Percentiles rank a stretch among this genome's conserved stretches.
Evolutionary conservation across 2,888 invertebrate genomes (phyloP).

Genomic region (Allygus modestus): DNA sequence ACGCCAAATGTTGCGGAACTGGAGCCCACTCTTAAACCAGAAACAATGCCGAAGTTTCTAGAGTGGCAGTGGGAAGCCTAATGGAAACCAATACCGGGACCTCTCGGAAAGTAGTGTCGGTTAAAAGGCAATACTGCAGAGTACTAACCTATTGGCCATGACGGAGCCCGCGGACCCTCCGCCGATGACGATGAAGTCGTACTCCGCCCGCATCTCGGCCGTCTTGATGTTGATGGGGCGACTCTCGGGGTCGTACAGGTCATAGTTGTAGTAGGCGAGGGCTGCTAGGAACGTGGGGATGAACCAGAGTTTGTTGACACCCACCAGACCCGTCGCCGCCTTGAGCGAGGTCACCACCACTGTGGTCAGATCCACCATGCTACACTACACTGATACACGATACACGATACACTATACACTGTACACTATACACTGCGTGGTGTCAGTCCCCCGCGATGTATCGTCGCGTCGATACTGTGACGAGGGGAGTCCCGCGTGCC

Average conservation of each 20-base stretch:
- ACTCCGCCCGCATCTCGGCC: constrained; percentile 79
- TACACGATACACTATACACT: constrained; percentile 7
- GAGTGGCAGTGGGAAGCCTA: too few relatives aligned
- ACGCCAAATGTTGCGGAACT: too few relatives aligned
- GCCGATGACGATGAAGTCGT: constrained; percentile 91
- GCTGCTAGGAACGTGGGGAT: constrained; percentile 86
- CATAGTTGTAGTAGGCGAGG: constrained; percentile 90
- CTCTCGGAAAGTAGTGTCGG: too few relatives aligned
- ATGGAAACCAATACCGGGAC: too few relatives aligned
- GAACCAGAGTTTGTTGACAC: constrained; percentile 83
- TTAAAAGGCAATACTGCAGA: too few relatives aligned
- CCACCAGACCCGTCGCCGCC: constrained; percentile 83
- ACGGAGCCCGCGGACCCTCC: constrained; percentile 92
- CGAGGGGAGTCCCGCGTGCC: background rate
- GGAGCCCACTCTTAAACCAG: too few relatives aligned
- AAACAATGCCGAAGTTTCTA: too few relatives aligned
- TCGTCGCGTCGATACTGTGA: background rate
- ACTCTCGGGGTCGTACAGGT: constrained; percentile 90
- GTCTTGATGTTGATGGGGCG: constrained; percentile 84
- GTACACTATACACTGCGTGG: too few relatives aligned
- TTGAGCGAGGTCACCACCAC: constrained; percentile 83
- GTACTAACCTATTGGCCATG: constrained; percentile 81
- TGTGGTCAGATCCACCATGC: constrained; percentile 71
- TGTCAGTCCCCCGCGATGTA: constrained; percentile 14
- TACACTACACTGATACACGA: background rate